A percentile compares a stretch with the other conserved stretches of the same genome.
Evolutionary conservation across 2,113 vertebrate genomes (phyloP).

Genomic region (Coracopsis vasa): DNA sequence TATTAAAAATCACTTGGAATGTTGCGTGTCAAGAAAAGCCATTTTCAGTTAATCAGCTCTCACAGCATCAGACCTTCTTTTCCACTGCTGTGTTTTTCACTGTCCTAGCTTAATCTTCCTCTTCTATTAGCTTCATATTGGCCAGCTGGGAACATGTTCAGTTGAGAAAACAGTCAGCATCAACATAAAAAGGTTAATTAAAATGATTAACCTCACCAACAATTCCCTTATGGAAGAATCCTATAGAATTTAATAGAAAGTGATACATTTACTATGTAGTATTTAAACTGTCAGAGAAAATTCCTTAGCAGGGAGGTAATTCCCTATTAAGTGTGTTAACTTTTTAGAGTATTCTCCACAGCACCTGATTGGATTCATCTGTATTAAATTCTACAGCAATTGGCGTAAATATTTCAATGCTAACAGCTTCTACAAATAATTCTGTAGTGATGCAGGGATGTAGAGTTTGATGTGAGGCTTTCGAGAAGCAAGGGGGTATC

Average conservation of each 20-base stretch:
- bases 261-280: constrained; percentile 54
- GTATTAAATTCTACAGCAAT: constrained; percentile 31
- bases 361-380: constrained; percentile 21
- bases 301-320: constrained; percentile 52
- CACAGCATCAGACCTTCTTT: not conserved
- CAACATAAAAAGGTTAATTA: constrained; percentile 70
- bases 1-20: constrained; percentile 27
- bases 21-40: not conserved
- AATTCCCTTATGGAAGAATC: constrained; percentile 51
- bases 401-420: constrained; percentile 11
- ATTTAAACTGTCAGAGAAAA: constrained; percentile 61
- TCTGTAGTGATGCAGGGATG: not conserved
- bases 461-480: not conserved
- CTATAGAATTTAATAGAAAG: constrained; percentile 58
- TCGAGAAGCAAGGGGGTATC: not conserved
- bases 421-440: not conserved
- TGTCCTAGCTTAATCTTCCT: constrained; percentile 20
- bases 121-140: constrained; percentile 54
- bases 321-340: constrained; percentile 13
- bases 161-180: constrained; percentile 51
- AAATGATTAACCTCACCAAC: constrained; percentile 62
- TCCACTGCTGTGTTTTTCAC: constrained; percentile 10
- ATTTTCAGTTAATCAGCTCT: constrained; percentile 35
- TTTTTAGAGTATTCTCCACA: constrained; percentile 28
- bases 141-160: constrained; percentile 57